phyloP scores from a whole-genome alignment of 2,888 invertebrate species.

The Phragmatobia fuliginosa region DNA sequence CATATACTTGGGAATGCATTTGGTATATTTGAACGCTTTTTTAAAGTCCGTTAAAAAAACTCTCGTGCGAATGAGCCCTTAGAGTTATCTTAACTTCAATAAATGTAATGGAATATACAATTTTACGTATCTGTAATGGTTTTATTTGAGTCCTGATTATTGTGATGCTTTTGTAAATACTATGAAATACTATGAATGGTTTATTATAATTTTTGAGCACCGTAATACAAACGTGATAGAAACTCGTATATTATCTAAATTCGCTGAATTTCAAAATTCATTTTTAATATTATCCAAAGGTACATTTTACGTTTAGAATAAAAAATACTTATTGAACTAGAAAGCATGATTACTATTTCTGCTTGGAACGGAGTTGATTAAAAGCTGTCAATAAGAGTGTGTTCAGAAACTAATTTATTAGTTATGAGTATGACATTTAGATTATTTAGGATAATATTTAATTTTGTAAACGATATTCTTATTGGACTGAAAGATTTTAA shows the following conservation, averaged over 20 bases:
- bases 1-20: no score
- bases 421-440: neutral
- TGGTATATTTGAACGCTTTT: no score
- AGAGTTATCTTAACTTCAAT: no score
- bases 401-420: constrained; percentile 18
- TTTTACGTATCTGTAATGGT: neutral
- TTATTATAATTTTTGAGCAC: neutral
- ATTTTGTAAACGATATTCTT: neutral
- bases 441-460: neutral
- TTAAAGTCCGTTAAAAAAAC: no score
- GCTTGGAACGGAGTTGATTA: constrained; percentile 7
- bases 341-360: neutral
- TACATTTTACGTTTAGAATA: no score
- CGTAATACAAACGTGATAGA: neutral
- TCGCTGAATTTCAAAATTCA: no score
- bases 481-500: neutral
- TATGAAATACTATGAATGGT: neutral
- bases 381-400: constrained; percentile 2
- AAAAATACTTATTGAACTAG: no score
- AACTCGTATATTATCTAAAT: no score
- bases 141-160: neutral
- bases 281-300: neutral
- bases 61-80: no score
- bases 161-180: neutral
- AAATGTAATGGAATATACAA: no score